These are phyloP conservation scores for Pitta sordida DNA, from an alignment of 2,113 vertebrate species.

Conservation along the genomic window DNA sequence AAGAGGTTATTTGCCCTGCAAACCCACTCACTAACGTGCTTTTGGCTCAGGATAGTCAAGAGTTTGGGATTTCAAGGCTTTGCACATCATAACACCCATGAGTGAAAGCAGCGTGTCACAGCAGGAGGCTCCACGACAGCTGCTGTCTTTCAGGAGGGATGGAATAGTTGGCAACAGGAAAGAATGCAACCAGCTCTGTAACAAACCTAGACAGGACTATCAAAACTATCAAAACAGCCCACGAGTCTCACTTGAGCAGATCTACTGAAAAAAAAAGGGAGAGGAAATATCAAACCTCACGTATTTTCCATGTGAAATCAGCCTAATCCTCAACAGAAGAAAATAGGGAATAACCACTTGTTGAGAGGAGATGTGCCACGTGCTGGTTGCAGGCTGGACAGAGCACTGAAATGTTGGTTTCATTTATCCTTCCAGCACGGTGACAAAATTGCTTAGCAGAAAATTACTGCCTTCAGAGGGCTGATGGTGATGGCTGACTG, in stretches of 20 bases:
- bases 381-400: not conserved
- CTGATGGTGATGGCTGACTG: not conserved
- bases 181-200: not conserved
- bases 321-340: not conserved
- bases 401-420: not conserved
- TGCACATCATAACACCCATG: accelerated
- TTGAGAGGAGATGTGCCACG: not conserved
- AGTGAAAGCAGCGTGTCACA: not conserved
- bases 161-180: not conserved
- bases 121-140: not conserved
- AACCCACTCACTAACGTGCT: accelerated
- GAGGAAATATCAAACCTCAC: not conserved
- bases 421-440: not conserved
- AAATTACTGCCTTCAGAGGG: slow-evolving; percentile 12
- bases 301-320: not conserved
- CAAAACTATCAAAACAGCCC: not conserved
- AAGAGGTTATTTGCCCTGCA: not conserved
- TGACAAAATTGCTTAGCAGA: slow-evolving; percentile 46
- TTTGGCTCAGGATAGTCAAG: not conserved
- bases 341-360: not conserved
- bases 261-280: not conserved
- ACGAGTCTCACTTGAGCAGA: not conserved
- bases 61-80: not conserved
- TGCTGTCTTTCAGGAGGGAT: not conserved
- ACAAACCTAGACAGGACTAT: not conserved